Percentiles rank a stretch among this genome's conserved stretches.
Conservation (phyloP, 2,113 vertebrate genomes). For the Dinomys branickii region DNA sequence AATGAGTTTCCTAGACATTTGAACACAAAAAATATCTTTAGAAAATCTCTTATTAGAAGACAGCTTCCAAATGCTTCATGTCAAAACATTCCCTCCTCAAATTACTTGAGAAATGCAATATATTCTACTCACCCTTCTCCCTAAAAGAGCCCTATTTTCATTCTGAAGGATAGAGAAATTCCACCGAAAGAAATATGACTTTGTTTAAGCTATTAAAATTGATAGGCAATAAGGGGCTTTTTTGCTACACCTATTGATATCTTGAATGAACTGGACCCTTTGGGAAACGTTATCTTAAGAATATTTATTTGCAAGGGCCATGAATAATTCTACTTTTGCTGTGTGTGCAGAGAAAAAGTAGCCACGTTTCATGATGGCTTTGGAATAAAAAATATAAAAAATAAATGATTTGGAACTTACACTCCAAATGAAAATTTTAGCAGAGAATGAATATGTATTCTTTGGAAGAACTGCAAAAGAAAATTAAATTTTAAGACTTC, state of each 20-base stretch:
- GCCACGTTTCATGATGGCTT: background rate
- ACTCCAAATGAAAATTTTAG: conserved; percentile 7
- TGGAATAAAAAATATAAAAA: conserved; percentile 40
- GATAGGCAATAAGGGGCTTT: background rate
- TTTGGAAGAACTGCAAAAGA: conserved; percentile 44
- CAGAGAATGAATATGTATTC: background rate
- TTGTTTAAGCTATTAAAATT: background rate
- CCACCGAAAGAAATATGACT: background rate
- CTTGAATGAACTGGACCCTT: background rate
- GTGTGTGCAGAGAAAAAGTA: background rate
- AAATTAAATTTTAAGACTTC: conserved; percentile 57
- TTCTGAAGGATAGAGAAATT: no score
- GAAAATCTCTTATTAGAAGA: background rate
- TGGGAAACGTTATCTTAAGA: background rate
- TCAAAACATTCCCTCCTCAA: background rate
- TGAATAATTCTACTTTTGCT: background rate
- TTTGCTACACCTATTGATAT: background rate
- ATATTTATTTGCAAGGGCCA: background rate
- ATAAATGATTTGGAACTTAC: conserved; percentile 39
- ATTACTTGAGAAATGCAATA: background rate
- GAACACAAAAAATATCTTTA: background rate
- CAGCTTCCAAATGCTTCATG: background rate
- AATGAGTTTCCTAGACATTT: background rate
- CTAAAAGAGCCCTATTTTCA: no score
- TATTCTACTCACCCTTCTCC: background rate